Percentiles rank a stretch among this genome's conserved stretches.
phyloP scores from a whole-genome alignment of 2,888 invertebrate genomes.

The Amphipyra berbera region DNA sequence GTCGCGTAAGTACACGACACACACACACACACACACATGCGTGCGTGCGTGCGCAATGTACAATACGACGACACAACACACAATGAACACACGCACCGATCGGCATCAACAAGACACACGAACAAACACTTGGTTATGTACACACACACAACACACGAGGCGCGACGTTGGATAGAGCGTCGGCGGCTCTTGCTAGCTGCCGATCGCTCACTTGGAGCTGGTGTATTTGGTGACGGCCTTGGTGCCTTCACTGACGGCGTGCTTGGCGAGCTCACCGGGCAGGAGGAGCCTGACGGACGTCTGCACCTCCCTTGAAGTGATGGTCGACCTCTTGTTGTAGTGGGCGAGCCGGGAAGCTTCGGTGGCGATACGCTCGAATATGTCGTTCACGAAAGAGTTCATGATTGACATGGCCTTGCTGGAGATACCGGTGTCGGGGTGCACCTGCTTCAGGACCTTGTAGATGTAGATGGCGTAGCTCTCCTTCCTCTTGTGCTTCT shows the following conservation, averaged over 20 bases:
- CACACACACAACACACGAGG: too few relatives aligned
- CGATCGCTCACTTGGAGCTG: constrained; percentile 71
- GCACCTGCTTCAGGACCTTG: constrained; percentile 92
- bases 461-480: constrained; percentile 91
- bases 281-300: constrained; percentile 91
- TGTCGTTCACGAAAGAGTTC: constrained; percentile 93
- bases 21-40: too few relatives aligned
- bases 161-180: too few relatives aligned
- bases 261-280: constrained; percentile 92
- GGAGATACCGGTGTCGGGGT: constrained; percentile 89
- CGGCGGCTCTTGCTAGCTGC: background rate
- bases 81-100: too few relatives aligned
- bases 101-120: too few relatives aligned
- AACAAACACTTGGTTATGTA: too few relatives aligned
- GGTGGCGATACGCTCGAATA: too few relatives aligned
- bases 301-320: constrained; percentile 92
- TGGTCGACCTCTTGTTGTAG: constrained; percentile 91
- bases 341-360: constrained; percentile 84
- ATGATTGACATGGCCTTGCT: constrained; percentile 92
- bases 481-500: constrained; percentile 89
- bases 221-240: constrained; percentile 91
- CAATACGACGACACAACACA: too few relatives aligned
- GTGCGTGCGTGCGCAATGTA: too few relatives aligned
- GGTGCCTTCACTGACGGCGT: constrained; percentile 92
- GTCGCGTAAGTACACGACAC: too few relatives aligned